Evolutionary conservation across 1,140 invertebrate species (phyloP), one percentile per base, ranked within the genome.

Genomic region (Formica selysi): DNA sequence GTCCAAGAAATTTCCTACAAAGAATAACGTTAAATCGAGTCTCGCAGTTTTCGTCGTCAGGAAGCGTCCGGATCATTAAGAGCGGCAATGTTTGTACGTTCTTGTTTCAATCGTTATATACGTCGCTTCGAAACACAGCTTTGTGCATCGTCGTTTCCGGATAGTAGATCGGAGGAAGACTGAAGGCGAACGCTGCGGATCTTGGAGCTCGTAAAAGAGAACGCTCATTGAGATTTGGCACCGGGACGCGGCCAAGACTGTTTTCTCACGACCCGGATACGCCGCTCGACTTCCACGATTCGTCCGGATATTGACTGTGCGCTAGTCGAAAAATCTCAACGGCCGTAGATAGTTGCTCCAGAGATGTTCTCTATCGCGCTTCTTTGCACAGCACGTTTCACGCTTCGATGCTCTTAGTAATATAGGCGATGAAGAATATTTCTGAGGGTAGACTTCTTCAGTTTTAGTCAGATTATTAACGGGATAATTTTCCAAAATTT

Each of bases 221-320:
- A 80, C 61, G 32, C 59, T 89, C 83, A 78, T 86, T 68, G 86
- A 79, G 81, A 76, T 74, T 88, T 54, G 54, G 41, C 67, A 68
- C 19, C 44, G 38, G 41, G 59, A 76, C 61, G 67, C 67, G 48
- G 76, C 38, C 64, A 54, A 61, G 68, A 83, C 22, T 59, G 48
- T 38, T 86, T 89, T 86, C 80, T 65, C 76, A 78, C 67, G 71
- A 76, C 51, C 76, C 76, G 38, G 38, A 76, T 76, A 62, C 13
- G 26, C 26, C 54, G 19, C 44, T 44, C 70, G 80, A 84, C 38
- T 84, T 62, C 22, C 57, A n/a, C n/a, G 57, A 76, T 36, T 85
- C 57, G 38, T 10, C 22, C 64, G 64, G 74, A 87, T 89, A 89
- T 88, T 68, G 86, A 89, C 86, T 87, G 79, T 80, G 36, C 19